Base-by-base conservation (phyloP, 2,888 invertebrate species). In the Polyommatus icarus region DNA sequence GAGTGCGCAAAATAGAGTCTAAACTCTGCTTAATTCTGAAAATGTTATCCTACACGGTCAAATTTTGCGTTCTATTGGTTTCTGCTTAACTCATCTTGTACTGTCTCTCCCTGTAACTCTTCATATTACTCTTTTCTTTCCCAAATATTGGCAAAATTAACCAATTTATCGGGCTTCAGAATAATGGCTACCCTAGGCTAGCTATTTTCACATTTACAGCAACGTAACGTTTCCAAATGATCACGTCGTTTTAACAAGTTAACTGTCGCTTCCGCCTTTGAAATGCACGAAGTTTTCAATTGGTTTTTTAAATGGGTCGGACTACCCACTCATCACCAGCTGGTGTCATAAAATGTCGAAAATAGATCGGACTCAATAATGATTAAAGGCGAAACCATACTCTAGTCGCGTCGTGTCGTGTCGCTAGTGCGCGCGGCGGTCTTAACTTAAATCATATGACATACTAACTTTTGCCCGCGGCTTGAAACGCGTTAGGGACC, bases 141-240 rank as follows among this genome's bases (percentile, higher is more conserved):
- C 24, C 4, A 12, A 61, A 29, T 32, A 4, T 29, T 1, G 61
- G 10, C 24, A 15, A 59, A 24, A 5, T 67, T 29, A 5, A 12
- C 15, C 15, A 32, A 4, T 15, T 67, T 18, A 1, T 67, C 61
- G 29, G 29, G 2, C 12, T 67, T 67, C 15, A 18, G 10, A 20
- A 32, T 32, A 32, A 67, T 67, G 67, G 29, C 67, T 5, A 67
- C 67, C 67, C 67, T 67, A 32, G 15, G 29, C 29, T 4, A 50
- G 29, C 15, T 32, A 18, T 29, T 29, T 67, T 32, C 15, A 32
- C 29, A 32, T 29, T 29, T 32, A 29, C 32, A 67, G 29, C 67
- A 32, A 67, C 29, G 67, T 67, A 67, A 67, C 67, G 67, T 29
- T 67, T 67, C 67, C 67, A 67, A 67, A 67, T 67, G 67, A 67